Conservation (phyloP, 1,140 invertebrate species). For the Formica selysi region DNA sequence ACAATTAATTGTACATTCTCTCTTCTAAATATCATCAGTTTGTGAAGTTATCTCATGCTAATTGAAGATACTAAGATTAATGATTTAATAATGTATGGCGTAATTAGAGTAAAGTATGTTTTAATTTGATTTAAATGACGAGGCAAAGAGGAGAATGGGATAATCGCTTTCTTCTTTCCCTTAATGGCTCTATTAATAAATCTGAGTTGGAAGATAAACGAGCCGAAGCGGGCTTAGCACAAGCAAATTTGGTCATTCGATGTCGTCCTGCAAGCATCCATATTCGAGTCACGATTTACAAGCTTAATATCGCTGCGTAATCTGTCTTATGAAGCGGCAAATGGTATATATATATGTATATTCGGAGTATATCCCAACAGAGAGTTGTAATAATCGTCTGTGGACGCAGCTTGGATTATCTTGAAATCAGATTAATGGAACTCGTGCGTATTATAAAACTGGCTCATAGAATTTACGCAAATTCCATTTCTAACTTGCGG, state of each 20-base stretch:
- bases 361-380: background rate
- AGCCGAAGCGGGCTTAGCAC: background rate
- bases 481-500: background rate
- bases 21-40: background rate
- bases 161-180: slow-evolving; percentile 25
- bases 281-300: slow-evolving; percentile 59
- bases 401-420: slow-evolving; percentile 24
- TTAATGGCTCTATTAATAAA: slow-evolving; percentile 49
- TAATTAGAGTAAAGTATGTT: slow-evolving; percentile 22
- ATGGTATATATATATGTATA: background rate
- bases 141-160: background rate
- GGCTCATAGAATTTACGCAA: slow-evolving; percentile 4
- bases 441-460: slow-evolving; percentile 8
- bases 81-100: slow-evolving; percentile 1
- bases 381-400: slow-evolving; percentile 45
- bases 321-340: slow-evolving; percentile 54
- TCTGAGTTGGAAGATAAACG: slow-evolving; percentile 42
- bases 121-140: slow-evolving; percentile 47
- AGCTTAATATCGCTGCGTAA: slow-evolving; percentile 58
- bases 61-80: background rate
- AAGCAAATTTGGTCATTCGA: slow-evolving; percentile 40
- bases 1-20: slow-evolving; percentile 1
- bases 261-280: slow-evolving; percentile 28
- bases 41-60: background rate
- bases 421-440: slow-evolving; percentile 42